Evolutionary conservation across 64 coral and sea anemone species (phyloP), one percentile per base, ranked within the genome.

Genomic region (Orbicella faveolata): DNA sequence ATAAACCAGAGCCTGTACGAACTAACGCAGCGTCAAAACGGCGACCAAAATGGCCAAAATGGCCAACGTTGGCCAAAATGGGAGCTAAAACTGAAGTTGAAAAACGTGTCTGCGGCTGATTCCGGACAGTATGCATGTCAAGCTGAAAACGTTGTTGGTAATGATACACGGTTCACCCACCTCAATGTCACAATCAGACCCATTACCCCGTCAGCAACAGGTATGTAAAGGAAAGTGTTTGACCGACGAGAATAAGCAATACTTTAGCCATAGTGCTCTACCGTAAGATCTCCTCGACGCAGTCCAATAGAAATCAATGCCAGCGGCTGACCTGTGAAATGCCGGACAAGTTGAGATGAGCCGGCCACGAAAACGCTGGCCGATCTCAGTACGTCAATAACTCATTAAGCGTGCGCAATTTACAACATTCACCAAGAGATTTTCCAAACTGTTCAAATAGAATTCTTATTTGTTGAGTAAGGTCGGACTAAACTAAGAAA

Each of bases 121-220:
- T 64, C 61, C 18, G 90, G 90, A 34, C n/a, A 3, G 6, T 92
- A 92, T 79, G 67, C 13, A 5, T 92, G 90, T 80, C 16, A 80
- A 21, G 84, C 63, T 78, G 17, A 34, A 44, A 92, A 78, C 62
- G 23, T 10, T 3, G 67, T 87, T 25, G 73, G 83, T 0, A n/a
- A 13, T 2, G 53, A 12, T 2, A 18, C 6, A 4, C 52, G 67
- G 20, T 19, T 23, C 62, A 61, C 83, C 20, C 69, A 79, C 62
- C 15, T 91, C 13, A 81, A 54, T 52, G 89, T 91, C 25, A 84
- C 21, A 9, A 11, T 76, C 33, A 21, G 64, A 19, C 79, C 26
- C 13, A 13, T 36, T 81, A 36, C 33, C 25, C 63, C 36, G 81
- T 3, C 3, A 2, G 17, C 39, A 2, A 41, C 69, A 91, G 89